phyloP scores from a whole-genome alignment of 2,888 invertebrate species.

The Chirona hameri region DNA sequence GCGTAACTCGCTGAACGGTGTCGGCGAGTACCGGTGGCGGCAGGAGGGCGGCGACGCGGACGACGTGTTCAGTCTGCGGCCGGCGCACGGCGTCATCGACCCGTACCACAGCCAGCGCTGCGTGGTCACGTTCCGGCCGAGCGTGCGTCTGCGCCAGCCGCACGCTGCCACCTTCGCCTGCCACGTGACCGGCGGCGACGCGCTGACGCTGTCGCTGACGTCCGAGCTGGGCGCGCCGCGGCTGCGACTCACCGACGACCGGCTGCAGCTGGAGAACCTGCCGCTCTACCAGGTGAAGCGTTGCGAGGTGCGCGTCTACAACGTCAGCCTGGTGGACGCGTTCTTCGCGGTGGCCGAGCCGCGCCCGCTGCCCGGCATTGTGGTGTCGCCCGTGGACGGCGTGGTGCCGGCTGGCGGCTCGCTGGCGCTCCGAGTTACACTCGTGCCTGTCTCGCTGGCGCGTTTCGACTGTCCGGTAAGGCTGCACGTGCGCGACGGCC shows the following conservation, averaged over 20 bases:
- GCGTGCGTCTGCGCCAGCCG: neutral
- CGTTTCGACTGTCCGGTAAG: neutral
- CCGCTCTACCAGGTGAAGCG: neutral
- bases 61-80: neutral
- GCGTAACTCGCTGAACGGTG: conserved; percentile 13
- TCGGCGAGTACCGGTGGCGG: conserved; percentile 13
- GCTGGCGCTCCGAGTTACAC: neutral
- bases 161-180: conserved; percentile 4
- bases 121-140: conserved; percentile 6
- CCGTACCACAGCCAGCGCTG: conserved; percentile 27
- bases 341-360: neutral
- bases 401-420: neutral
- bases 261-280: conserved; percentile 8
- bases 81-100: conserved; percentile 26
- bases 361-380: neutral
- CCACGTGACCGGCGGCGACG: conserved; percentile 5
- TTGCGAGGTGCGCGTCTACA: neutral
- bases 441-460: neutral
- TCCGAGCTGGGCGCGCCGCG: neutral
- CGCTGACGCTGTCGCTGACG: neutral
- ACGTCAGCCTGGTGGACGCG: neutral
- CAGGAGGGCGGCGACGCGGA: neutral
- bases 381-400: neutral
- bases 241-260: neutral
- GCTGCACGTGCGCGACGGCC: neutral